phyloP scores from a whole-genome alignment of 2,113 vertebrate genomes.

The Piprites chloris region DNA sequence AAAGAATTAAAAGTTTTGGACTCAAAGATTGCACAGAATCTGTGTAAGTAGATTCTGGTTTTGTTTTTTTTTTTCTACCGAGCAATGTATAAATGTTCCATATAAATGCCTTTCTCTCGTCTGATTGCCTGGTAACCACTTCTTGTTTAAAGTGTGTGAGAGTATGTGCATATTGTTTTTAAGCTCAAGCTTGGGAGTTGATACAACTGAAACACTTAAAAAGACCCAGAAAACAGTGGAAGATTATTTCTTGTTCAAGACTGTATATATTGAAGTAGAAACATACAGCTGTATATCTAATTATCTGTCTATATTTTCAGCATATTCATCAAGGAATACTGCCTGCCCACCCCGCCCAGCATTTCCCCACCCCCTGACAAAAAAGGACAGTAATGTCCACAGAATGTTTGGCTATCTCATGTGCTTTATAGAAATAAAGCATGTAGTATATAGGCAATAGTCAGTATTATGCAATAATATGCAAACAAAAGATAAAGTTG shows the following conservation, averaged over 20 bases:
- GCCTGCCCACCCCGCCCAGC: fast-evolving
- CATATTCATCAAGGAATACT: background rate
- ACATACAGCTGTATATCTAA: background rate
- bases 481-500: background rate
- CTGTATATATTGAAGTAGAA: background rate
- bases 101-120: background rate
- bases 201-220: background rate
- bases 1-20: slow-evolving; percentile 96
- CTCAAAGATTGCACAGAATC: slow-evolving; percentile 95
- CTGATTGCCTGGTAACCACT: background rate
- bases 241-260: background rate
- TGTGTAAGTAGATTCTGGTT: slow-evolving; percentile 82
- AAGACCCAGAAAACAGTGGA: background rate
- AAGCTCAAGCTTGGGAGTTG: background rate
- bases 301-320: background rate
- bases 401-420: background rate
- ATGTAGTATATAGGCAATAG: background rate
- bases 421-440: background rate
- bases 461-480: background rate
- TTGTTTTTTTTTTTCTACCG: background rate
- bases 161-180: background rate
- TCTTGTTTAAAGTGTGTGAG: background rate
- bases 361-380: background rate
- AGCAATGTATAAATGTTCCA: background rate
- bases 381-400: background rate